phyloP scores from a whole-genome alignment of 2,797 vertebrate species.

The Odontamblyopus lacepedii region DNA sequence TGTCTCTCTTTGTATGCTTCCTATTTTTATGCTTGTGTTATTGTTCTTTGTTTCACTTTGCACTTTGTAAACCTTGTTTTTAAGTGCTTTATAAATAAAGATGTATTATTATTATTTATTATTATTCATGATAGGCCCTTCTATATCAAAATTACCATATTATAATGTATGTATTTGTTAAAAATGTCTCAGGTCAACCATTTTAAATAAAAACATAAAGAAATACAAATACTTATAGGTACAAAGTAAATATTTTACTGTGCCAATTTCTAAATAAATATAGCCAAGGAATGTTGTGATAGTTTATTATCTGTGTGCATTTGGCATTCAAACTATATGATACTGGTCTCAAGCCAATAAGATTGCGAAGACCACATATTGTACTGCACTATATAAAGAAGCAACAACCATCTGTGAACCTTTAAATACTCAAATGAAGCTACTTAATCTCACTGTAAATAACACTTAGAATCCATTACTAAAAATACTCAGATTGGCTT shows the following conservation, averaged over 20 bases:
- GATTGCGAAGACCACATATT: not conserved
- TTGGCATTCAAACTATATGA: not conserved
- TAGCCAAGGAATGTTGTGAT: not conserved
- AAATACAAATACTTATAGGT: not conserved
- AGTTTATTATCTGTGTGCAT: not conserved
- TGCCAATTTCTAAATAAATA: not conserved
- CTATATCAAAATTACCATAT: no score
- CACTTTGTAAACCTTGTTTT: no score
- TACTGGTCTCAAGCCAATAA: not conserved
- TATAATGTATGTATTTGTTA: no score
- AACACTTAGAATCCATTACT: not conserved
- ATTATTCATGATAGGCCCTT: no score
- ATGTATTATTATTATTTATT: no score
- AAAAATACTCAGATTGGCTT: not conserved
- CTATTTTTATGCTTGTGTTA: no score
- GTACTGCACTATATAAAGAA: not conserved
- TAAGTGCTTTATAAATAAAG: no score
- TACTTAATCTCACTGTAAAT: not conserved
- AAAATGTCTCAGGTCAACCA: no score
- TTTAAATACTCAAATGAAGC: not conserved
- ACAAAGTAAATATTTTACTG: not conserved
- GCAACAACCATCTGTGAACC: no score
- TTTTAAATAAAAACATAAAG: not conserved
- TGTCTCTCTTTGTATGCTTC: no score
- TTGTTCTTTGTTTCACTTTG: no score